Conservation (phyloP, 2,113 vertebrate genomes). For the Hemiscyllium ocellatum region DNA sequence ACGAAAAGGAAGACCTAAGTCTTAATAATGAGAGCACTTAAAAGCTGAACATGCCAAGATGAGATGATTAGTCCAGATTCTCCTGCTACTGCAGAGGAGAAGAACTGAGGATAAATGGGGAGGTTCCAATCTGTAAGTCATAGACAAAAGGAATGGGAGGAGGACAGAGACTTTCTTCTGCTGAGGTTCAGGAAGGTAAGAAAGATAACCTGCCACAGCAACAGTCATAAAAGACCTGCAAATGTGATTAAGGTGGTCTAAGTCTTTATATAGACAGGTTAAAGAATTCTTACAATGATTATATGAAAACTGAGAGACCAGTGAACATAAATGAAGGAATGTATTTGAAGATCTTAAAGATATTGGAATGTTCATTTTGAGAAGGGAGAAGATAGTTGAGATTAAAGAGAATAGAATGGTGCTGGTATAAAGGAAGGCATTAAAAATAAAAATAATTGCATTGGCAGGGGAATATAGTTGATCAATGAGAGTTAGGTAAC, state of each 20-base stretch:
- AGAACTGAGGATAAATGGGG: not conserved
- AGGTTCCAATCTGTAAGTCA: not conserved
- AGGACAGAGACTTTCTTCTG: not conserved
- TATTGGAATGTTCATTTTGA: not conserved
- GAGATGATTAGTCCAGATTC: not conserved
- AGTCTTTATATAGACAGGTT: not conserved
- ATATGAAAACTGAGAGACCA: not conserved
- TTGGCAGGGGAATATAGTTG: not conserved
- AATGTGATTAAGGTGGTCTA: not conserved
- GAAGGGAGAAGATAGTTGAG: not conserved
- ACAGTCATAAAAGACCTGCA: too few species aligned
- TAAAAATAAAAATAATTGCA: not conserved
- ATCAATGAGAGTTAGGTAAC: not conserved
- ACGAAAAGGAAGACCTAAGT: not conserved
- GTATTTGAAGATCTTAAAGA: not conserved
- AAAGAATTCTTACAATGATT: not conserved
- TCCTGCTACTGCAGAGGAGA: not conserved
- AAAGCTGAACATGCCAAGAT: not conserved
- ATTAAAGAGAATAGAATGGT: not conserved
- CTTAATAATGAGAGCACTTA: not conserved
- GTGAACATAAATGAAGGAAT: not conserved
- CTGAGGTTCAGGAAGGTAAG: not conserved
- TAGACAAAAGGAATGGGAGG: not conserved
- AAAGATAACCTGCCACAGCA: not conserved
- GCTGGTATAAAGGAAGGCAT: not conserved